Evolutionary conservation across 2,888 invertebrate species (phyloP), one percentile per base, ranked within the genome.

Genomic region (Fissipunctia ypsillon): DNA sequence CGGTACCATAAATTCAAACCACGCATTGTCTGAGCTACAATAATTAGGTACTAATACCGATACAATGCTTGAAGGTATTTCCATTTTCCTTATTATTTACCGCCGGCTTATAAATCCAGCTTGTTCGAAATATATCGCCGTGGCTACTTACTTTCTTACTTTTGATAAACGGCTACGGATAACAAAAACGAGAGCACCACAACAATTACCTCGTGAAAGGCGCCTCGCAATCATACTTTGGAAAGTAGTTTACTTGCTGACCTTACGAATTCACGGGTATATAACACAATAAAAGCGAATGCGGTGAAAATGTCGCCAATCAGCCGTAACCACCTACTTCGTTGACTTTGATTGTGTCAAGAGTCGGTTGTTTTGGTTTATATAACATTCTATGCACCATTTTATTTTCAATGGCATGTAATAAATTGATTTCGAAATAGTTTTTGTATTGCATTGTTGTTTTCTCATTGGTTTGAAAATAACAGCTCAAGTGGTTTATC

Each of bases 181-280:
- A 92, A 91, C 91, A 92, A 92, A 91, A 95, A 93, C 90, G 91
- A 93, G 93, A 94, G 91, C 91, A 92, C 88, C 84, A 86, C 88
- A 88, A 91, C 93, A 93, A 94, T 93, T 93, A 93, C 92, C 78
- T 85, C 86, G 94, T 93, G 95, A 95, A 95, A 95, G 95, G 93
- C 91, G 84, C 79, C 87, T 81, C 71, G 83, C 88, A 91, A 91
- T 93, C 90, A 91, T 89, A 90, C 89, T 93, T 94, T 94, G 93
- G 95, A 95, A 95, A 95, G 95, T 92, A 88, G 90, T 88, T 90
- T 90, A 90, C 86, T 90, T 90, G 82, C 87, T 92, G 92, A 93
- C 92, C 92, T 94, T 93, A 93, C 90, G 86, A 92, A 93, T 92
- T 93, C 77, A 81, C 81, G 69, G 82, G 78, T 85, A 82, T 85